Base-by-base conservation (phyloP, 2,888 invertebrate species). In the Himalopsyche japonica region DNA sequence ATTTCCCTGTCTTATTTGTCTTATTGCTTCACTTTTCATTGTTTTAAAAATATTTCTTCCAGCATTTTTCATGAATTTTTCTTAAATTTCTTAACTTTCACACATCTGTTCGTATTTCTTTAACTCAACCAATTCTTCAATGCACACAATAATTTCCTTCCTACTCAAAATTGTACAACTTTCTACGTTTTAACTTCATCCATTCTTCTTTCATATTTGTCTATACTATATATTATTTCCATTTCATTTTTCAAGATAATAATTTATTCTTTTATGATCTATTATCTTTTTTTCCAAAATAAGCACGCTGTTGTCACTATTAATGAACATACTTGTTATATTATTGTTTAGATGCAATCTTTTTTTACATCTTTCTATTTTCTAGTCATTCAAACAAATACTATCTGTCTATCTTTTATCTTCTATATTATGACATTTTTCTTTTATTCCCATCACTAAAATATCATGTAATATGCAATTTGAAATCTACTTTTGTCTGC, bases 341-440 rank as follows among this genome's bases (percentile, higher is more conserved):
- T 30, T 57, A 57, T 24, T 57, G 20, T 57, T 20, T 57, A 57
- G 15, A 43, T 43, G 43, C 43, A 15, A 43, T 43, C 43, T 43
- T 43, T 15, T 43, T 43, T 43, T 43, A 70, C 27, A 70, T 70
- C 24, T 70, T 30, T 12, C 10, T 43, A 43, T 70, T 70, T 70
- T 70, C 70, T 70, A 70, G 70, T 70, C 77, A 77, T 37, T 77
- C 77, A 34, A 77, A 77, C 77, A 77, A 34, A 37, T 70, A 70
- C 15, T 30, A 27, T 6, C 20, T 30, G 6, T 70, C 27, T 64
- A 12, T 70, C 3, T 70, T 27, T 12, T 3, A 1, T 27, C 27
- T 70, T 70, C 12, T 30, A 27, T 4, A 27, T 30, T 12, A 27
- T 70, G 15, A 12, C 12, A 12, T 12, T 3, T 70, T 27, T 64